phyloP scores from a whole-genome alignment of 2,797 vertebrate genomes.

The Pangasius macronema region DNA sequence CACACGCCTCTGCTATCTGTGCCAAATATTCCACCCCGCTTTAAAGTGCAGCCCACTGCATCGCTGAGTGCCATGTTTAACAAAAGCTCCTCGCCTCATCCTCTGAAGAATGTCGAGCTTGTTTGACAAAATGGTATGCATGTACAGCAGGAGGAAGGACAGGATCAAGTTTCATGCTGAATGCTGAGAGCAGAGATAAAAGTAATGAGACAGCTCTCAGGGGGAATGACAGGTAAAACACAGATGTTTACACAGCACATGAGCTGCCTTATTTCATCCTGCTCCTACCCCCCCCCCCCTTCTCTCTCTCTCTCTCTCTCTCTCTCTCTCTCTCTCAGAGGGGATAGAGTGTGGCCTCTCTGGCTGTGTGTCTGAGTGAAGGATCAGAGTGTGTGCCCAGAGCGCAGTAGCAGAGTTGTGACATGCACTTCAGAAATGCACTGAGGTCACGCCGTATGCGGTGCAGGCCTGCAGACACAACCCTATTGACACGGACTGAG shows the following conservation, averaged over 20 bases:
- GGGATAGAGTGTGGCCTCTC: constrained; percentile 45
- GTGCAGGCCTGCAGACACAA: constrained; percentile 43
- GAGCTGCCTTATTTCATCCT: constrained; percentile 54
- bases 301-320: constrained; percentile 25
- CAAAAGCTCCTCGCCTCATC: constrained; percentile 50
- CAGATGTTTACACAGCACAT: constrained; percentile 60
- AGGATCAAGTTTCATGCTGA: constrained; percentile 57
- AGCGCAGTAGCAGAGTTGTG: constrained; percentile 44
- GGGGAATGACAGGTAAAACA: constrained; percentile 63
- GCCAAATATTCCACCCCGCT: constrained; percentile 44
- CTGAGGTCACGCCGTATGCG: constrained; percentile 42
- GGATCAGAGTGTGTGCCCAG: constrained; percentile 50
- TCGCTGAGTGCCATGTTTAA: constrained; percentile 48
- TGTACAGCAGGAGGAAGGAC: constrained; percentile 59
- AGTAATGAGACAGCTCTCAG: constrained; percentile 61
- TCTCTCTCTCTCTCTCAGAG: constrained; percentile 29
- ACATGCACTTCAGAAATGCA: constrained; percentile 37
- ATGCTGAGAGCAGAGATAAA: constrained; percentile 58
- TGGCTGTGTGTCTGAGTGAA: constrained; percentile 42
- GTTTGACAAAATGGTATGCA: constrained; percentile 61
- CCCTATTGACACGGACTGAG: constrained; percentile 40
- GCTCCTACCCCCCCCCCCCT: constrained; percentile 24
- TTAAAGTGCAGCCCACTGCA: constrained; percentile 46
- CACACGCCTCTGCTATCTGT: constrained; percentile 33
- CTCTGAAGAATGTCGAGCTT: constrained; percentile 50